Conservation (phyloP, 2,888 invertebrate species). For the Clistopyga incitator region DNA sequence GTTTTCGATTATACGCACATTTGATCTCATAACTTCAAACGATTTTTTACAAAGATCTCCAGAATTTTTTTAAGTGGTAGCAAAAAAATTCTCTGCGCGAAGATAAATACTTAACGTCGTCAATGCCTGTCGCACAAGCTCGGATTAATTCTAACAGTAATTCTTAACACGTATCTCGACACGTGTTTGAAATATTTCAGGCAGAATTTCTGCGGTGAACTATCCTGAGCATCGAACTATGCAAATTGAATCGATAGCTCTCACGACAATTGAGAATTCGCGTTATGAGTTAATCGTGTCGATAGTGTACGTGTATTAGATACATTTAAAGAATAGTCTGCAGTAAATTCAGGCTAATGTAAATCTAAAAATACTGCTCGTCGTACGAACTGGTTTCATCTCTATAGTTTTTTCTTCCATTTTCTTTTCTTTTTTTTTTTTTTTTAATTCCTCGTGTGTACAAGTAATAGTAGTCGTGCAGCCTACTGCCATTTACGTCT, state of each 20-base stretch:
- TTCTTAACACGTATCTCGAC: conserved; percentile 9
- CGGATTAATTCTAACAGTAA: conserved; percentile 16
- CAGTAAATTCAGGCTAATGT: conserved; percentile 79
- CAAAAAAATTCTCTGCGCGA: conserved; percentile 22
- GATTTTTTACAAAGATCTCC: conserved; percentile 14
- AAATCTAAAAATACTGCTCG: conserved; percentile 83
- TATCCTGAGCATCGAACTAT: conserved; percentile 10
- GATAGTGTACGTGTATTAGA: conserved; percentile 68
- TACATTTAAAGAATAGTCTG: conserved; percentile 74
- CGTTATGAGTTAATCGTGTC: conserved; percentile 44
- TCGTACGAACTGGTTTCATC: conserved; percentile 75
- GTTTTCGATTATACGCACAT: conserved; percentile 54
- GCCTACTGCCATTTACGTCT: conserved; percentile 68
- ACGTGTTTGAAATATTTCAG: neutral
- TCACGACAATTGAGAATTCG: neutral
- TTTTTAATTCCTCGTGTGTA: conserved; percentile 59
- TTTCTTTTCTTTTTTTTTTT: too few relatives aligned
- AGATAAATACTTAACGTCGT: conserved; percentile 43
- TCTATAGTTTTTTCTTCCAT: conserved; percentile 21
- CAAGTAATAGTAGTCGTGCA: conserved; percentile 63
- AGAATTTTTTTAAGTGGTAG: conserved; percentile 13
- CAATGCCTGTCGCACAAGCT: conserved; percentile 34
- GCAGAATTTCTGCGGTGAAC: neutral
- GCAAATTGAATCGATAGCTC: neutral
- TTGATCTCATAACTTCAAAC: conserved; percentile 11